phyloP scores from a whole-genome alignment of 1,140 invertebrate species.

The Harpegnathos saltator region DNA sequence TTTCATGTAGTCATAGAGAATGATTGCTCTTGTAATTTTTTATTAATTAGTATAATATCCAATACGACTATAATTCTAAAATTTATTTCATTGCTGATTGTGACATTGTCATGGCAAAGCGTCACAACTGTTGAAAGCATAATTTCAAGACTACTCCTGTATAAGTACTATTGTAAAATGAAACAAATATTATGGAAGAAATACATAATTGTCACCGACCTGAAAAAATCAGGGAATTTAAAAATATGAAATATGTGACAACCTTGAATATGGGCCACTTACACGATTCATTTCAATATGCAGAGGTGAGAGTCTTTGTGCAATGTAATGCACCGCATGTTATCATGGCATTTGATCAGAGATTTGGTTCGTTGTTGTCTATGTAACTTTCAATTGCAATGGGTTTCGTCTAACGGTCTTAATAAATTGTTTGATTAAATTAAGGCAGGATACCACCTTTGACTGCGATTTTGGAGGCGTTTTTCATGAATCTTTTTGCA shows the following conservation, averaged over 20 bases:
- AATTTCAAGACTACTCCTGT: background rate
- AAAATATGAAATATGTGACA: too few species aligned
- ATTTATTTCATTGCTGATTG: background rate
- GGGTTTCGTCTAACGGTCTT: too few species aligned
- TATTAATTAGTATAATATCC: background rate
- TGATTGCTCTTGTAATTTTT: background rate
- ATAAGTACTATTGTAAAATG: background rate
- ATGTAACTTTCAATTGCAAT: background rate
- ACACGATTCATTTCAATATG: constrained; percentile 5
- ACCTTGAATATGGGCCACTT: background rate
- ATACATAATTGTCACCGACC: background rate
- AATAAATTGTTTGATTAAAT: too few species aligned
- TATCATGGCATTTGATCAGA: too few species aligned
- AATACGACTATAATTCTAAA: background rate
- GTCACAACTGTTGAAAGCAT: background rate
- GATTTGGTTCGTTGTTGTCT: background rate
- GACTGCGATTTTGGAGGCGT: too few species aligned
- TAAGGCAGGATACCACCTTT: too few species aligned
- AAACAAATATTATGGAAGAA: background rate
- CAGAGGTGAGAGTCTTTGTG: background rate
- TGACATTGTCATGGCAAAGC: background rate
- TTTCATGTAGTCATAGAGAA: background rate
- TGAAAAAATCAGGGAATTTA: background rate
- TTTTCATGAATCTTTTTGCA: too few species aligned
- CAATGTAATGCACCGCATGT: too few species aligned